phyloP scores from a whole-genome alignment of 2,113 vertebrate genomes.

The Morone chrysops region DNA sequence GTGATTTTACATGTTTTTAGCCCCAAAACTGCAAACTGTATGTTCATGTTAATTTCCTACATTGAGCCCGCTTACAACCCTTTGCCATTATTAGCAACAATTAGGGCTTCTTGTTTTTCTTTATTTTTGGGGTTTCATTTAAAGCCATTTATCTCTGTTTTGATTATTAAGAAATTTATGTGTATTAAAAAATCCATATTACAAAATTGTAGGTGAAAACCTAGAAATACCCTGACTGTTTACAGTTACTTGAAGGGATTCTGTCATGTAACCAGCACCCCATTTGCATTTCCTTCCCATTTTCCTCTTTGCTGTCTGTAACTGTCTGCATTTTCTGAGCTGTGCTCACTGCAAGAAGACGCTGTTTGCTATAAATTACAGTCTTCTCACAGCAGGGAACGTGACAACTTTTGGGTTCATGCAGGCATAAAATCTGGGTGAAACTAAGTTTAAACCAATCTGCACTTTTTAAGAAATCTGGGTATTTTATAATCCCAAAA shows the following conservation, averaged over 20 bases:
- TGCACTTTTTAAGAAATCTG: not conserved
- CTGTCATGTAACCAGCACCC: not conserved
- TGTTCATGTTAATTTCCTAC: too few relatives aligned
- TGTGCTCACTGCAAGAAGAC: not conserved
- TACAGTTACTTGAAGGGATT: not conserved
- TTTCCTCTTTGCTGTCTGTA: not conserved
- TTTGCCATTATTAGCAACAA: too few relatives aligned
- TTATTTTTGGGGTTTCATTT: too few relatives aligned
- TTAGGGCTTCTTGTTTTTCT: too few relatives aligned
- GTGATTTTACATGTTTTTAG: not conserved
- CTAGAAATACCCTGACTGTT: not conserved
- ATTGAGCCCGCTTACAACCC: too few relatives aligned
- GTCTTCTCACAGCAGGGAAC: not conserved
- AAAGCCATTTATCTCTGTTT: too few relatives aligned
- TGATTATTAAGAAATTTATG: not conserved
- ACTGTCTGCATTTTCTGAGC: not conserved
- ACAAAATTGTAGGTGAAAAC: too few relatives aligned
- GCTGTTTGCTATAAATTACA: not conserved
- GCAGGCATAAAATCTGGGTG: not conserved
- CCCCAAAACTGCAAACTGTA: not conserved
- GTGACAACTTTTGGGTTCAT: not conserved
- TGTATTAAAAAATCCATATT: not conserved
- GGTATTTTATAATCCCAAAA: not conserved
- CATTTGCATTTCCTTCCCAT: conserved; percentile 9
- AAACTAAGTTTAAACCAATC: not conserved